Evolutionary conservation across 2,113 vertebrate species (phyloP).

Genomic region (Cavia porcellus): DNA sequence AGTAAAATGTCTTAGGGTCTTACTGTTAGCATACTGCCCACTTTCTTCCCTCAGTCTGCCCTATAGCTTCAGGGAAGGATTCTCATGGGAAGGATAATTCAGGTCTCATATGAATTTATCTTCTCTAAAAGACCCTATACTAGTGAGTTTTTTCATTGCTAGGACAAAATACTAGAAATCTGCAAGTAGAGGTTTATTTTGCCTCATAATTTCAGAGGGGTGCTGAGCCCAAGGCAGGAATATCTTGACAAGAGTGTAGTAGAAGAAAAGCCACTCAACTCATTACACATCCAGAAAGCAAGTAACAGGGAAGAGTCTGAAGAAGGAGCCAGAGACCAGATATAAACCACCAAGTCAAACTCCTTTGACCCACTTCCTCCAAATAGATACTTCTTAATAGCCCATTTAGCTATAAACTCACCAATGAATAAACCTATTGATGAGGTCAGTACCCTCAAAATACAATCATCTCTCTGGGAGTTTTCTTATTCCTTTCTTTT

Average conservation of each 20-base stretch:
- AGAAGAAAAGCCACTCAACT: background rate
- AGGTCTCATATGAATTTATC: background rate
- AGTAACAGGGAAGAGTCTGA: background rate
- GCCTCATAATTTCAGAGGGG: background rate
- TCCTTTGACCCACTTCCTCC: background rate
- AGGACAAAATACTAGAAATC: background rate
- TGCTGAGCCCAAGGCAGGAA: background rate
- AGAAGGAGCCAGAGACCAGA: background rate
- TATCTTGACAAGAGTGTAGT: background rate
- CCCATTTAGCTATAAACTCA: background rate
- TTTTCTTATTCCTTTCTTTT: background rate
- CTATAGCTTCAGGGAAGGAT: background rate
- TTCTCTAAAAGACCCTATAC: background rate
- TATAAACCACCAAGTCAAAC: background rate
- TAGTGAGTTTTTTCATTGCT: background rate
- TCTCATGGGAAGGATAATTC: background rate
- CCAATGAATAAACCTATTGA: background rate
- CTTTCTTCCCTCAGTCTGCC: background rate
- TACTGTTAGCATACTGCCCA: background rate
- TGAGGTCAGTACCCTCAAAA: background rate
- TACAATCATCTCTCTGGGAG: background rate
- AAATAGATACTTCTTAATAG: background rate
- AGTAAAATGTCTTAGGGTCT: too few species aligned
- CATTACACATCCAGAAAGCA: background rate
- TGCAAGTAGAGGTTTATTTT: too few species aligned